Percentiles rank a stretch among this genome's conserved stretches.
phyloP scores from a whole-genome alignment of 1,140 invertebrate genomes.

The Caenorhabditis brenneri region DNA sequence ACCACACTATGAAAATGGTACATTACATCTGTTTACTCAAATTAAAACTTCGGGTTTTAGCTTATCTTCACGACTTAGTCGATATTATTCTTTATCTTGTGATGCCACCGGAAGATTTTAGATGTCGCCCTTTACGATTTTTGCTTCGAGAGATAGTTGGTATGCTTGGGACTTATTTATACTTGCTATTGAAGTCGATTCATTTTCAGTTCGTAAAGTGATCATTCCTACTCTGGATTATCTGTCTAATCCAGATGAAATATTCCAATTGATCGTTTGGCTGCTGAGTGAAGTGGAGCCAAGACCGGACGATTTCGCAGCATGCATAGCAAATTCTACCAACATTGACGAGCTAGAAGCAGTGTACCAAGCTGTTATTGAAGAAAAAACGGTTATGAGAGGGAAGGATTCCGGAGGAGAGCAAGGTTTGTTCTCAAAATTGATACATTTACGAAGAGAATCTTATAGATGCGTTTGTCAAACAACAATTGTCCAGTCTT shows the following conservation, averaged over 20 bases:
- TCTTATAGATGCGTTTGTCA: conserved; percentile 78
- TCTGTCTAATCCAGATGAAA: conserved; percentile 89
- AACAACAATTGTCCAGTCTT: conserved; percentile 87
- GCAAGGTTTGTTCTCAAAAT: conserved; percentile 42
- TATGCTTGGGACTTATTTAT: neutral
- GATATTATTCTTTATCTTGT: conserved; percentile 85
- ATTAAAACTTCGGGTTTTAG: conserved; percentile 72
- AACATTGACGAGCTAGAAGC: conserved; percentile 69
- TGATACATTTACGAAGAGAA: too few species aligned
- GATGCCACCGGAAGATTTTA: conserved; percentile 83
- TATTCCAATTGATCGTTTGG: conserved; percentile 89
- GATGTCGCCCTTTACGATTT: conserved; percentile 77
- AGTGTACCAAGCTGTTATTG: conserved; percentile 62
- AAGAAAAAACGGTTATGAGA: conserved; percentile 64
- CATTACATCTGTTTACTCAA: conserved; percentile 25
- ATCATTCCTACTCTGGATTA: conserved; percentile 82
- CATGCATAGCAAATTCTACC: conserved; percentile 60
- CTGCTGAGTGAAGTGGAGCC: conserved; percentile 73
- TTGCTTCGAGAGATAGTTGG: conserved; percentile 80
- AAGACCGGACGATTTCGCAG: conserved; percentile 68
- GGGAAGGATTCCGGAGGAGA: conserved; percentile 64
- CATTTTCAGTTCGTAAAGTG: conserved; percentile 76
- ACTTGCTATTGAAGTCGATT: neutral
- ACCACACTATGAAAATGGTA: conserved; percentile 74
- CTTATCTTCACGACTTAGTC: conserved; percentile 82